Conservation (phyloP, 1,140 invertebrate species). For the Cryptotermes secundus region DNA sequence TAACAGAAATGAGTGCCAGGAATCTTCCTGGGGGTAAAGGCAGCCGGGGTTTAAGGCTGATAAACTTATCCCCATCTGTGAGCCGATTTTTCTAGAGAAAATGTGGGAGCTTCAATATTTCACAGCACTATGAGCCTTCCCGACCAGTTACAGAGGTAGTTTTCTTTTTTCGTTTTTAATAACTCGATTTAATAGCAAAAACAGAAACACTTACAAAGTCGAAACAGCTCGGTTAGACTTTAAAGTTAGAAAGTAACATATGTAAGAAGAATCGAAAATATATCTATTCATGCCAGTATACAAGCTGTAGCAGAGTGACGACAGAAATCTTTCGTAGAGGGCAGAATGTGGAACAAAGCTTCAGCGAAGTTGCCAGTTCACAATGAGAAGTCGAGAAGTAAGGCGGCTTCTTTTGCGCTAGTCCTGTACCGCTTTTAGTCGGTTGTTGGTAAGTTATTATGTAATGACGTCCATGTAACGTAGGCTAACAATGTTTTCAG, state of each 20-base stretch:
- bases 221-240: background rate
- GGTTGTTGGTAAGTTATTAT: background rate
- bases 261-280: background rate
- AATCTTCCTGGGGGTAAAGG: too few relatives aligned
- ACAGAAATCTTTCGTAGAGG: background rate
- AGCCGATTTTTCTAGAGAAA: too few relatives aligned
- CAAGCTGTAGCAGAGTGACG: background rate
- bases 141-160: too few relatives aligned
- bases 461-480: background rate
- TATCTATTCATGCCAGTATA: background rate
- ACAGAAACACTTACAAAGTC: background rate
- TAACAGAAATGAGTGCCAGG: too few relatives aligned
- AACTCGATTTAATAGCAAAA: background rate
- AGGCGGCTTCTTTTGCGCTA: background rate
- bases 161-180: too few relatives aligned
- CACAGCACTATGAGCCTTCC: too few relatives aligned
- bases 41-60: too few relatives aligned
- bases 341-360: background rate
- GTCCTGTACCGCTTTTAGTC: background rate
- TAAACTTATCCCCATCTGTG: too few relatives aligned
- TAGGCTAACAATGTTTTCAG: background rate
- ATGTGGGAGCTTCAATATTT: too few relatives aligned
- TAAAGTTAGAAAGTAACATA: background rate
- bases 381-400: background rate
- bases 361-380: background rate